phyloP scores from a whole-genome alignment of 2,113 vertebrate species.

The Connochaetes taurinus region DNA sequence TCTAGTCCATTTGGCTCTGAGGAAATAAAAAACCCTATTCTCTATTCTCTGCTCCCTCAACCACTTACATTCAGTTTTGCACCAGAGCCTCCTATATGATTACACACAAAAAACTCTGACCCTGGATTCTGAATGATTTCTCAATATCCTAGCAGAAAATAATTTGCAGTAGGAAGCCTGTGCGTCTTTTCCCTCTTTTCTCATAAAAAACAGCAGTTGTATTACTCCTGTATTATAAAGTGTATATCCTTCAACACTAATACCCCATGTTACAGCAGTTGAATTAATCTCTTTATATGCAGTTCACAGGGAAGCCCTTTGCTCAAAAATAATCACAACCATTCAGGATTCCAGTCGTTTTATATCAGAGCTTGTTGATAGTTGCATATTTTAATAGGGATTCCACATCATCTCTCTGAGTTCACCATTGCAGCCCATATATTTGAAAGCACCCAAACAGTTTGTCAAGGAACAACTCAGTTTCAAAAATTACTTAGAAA shows the following conservation, averaged over 20 bases:
- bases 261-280: not conserved
- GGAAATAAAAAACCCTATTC: not conserved
- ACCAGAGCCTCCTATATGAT: not conserved
- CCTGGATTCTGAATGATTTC: constrained; percentile 9
- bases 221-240: not conserved
- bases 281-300: constrained; percentile 23
- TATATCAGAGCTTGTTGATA: not conserved
- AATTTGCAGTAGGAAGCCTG: not conserved
- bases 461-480: not conserved
- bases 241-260: constrained; percentile 2
- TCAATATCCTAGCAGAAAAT: not conserved
- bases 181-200: constrained; percentile 16
- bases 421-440: not conserved
- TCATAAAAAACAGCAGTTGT: not conserved
- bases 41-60: not conserved
- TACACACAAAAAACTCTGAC: not conserved
- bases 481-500: not conserved
- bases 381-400: constrained; percentile 14
- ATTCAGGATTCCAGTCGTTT: not conserved
- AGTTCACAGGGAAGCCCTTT: constrained; percentile 1
- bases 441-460: not conserved
- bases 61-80: not conserved
- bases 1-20: not conserved
- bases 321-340: not conserved
- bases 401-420: constrained; percentile 8